Conservation (phyloP, 2,797 vertebrate genomes). For the Chaetodon trifasciatus region DNA sequence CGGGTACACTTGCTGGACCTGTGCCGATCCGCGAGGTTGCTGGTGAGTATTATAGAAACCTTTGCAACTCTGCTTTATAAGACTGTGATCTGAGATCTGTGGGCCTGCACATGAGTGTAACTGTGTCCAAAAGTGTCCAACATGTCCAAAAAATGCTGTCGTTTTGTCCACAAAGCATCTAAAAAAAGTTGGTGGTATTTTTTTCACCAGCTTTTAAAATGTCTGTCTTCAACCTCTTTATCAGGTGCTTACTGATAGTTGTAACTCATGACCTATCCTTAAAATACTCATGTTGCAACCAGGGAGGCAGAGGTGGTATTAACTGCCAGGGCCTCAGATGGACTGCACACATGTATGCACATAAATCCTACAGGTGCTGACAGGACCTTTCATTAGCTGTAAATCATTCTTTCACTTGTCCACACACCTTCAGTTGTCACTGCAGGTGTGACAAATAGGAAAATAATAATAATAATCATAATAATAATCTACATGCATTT, state of each 20-base stretch:
- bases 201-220: constrained; percentile 6
- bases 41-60: constrained; percentile 82
- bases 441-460: constrained; percentile 13
- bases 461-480: background rate
- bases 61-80: rapidly evolving
- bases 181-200: background rate
- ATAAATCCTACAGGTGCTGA: constrained; percentile 82
- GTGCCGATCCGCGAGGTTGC: constrained; percentile 87
- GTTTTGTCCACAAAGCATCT: background rate
- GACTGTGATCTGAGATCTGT: background rate
- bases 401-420: constrained; percentile 71
- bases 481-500: background rate
- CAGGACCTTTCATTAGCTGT: constrained; percentile 82
- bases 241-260: constrained; percentile 43
- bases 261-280: constrained; percentile 69
- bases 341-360: constrained; percentile 72
- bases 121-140: background rate
- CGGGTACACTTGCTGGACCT: constrained; percentile 82
- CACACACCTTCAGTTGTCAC: constrained; percentile 28
- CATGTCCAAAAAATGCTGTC: background rate
- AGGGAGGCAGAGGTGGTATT: constrained; percentile 49
- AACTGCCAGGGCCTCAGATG: constrained; percentile 56
- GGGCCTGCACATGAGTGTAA: background rate
- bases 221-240: constrained; percentile 45
- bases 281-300: constrained; percentile 72